phyloP scores from a whole-genome alignment of 2,797 vertebrate genomes.

The Ciconia nigra region DNA sequence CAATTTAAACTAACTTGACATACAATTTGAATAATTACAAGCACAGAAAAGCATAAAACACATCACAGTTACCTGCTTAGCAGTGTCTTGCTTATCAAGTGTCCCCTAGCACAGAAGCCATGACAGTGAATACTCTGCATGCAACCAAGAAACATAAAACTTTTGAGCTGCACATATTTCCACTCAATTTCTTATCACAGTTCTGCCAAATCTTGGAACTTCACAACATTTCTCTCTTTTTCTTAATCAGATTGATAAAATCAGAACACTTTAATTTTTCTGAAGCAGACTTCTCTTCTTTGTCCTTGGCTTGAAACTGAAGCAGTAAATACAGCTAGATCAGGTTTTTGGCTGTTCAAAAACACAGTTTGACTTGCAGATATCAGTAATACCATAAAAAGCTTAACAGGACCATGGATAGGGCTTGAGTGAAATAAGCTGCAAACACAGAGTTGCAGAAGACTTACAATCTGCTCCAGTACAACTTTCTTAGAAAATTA shows the following conservation, averaged over 20 bases:
- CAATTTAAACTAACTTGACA: neutral
- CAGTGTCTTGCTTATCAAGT: neutral
- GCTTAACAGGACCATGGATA: neutral
- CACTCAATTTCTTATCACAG: neutral
- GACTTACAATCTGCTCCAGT: neutral
- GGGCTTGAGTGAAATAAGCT: neutral
- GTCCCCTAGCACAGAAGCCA: neutral
- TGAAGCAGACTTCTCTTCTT: neutral
- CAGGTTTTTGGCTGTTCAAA: neutral
- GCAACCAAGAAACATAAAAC: neutral
- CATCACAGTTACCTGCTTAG: neutral
- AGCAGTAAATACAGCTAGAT: neutral
- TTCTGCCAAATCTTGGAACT: neutral
- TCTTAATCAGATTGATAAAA: neutral
- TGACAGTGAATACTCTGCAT: neutral
- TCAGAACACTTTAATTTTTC: neutral
- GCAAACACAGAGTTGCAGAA: neutral
- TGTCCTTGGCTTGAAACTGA: neutral
- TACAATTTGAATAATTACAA: neutral
- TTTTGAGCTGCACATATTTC: neutral
- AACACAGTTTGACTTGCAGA: neutral
- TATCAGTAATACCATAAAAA: neutral
- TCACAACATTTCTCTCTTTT: neutral
- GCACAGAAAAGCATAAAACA: neutral
- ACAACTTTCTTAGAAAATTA: neutral